Base-by-base conservation (phyloP, 2,797 vertebrate genomes). In the Premnoplex brunnescens region DNA sequence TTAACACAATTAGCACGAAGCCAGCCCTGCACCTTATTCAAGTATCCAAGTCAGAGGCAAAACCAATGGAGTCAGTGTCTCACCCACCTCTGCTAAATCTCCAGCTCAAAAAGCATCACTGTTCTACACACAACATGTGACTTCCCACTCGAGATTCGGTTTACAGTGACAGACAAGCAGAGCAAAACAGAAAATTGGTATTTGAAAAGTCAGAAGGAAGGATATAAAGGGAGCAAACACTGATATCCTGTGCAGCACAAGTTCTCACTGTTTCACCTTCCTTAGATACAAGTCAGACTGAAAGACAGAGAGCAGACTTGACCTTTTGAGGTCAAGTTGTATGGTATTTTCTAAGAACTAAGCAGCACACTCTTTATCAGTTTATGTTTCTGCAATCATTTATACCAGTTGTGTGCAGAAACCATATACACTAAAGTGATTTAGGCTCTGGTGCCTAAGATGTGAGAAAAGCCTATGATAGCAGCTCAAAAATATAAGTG, bases 301-400 rank as follows among this genome's bases (percentile, higher is more conserved):
- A 80, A 91, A 73, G 54, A 84, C 26, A 30, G 51, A 71, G 32
- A 79, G 34, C 64, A 93, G 44, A 84, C 67, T n/a, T 68, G 48
- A 85, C 77, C 36, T 73, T 64, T 2, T 63, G 49, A 81, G 59
- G 78, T 87, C 55, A 94, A 79, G 28, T 26, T 85, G 55, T 69
- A 85, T 21, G 9, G 73, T 64, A 85, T 86, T 91, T 86, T 82
- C 19, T 11, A 56, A 79, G 89, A 93, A 86, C 75, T 79, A 93
- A 73, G 46, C 59, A 67, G 37, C 14, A 87, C 13, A 2, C 43
- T 60, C 44, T 72, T n/a, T 48, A 10, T 22, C 58, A 72, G 27
- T 6, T 48, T 26, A 0, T 27, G 8, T 64, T 81, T 54, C 55
- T 76, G 54, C 58, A 85, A 54, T n/a, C 52, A 60, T 26, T 84